A percentile compares a stretch with the other conserved stretches of the same genome.
Evolutionary conservation across 2,113 vertebrate species (phyloP).

Genomic region (Catharus bicknelli): DNA sequence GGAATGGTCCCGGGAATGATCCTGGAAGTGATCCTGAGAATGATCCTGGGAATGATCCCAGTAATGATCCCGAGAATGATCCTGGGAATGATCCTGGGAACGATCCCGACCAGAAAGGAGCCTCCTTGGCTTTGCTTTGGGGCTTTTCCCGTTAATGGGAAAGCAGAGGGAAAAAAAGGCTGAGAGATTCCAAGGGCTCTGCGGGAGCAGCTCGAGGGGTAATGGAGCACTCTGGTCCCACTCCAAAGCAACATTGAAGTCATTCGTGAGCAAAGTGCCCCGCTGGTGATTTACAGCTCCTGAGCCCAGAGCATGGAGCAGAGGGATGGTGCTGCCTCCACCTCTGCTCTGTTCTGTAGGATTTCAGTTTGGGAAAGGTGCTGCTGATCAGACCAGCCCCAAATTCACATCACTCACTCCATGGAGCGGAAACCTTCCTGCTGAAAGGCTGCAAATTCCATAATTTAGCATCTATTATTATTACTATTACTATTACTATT

Average conservation of each 20-base stretch:
- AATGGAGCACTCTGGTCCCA: background rate
- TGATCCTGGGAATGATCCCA: background rate
- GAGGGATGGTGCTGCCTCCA: background rate
- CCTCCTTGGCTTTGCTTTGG: slow-evolving; percentile 2
- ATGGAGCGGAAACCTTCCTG: background rate
- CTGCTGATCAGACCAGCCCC: background rate
- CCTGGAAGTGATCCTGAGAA: background rate
- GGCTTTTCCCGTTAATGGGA: background rate
- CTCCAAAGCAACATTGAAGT: background rate
- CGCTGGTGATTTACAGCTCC: background rate
- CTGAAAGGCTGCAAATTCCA: background rate
- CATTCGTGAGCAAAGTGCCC: background rate
- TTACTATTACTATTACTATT: too few relatives aligned
- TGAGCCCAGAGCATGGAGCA: background rate
- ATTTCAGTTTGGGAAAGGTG: background rate
- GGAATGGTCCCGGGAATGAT: background rate
- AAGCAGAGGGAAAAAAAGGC: background rate
- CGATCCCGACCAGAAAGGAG: background rate
- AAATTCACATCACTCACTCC: fast-evolving
- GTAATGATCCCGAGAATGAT: too few relatives aligned
- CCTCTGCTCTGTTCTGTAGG: background rate
- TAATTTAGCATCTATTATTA: too few relatives aligned
- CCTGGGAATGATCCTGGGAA: too few relatives aligned
- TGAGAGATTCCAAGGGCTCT: background rate
- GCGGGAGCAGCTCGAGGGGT: background rate